phyloP scores from a whole-genome alignment of 2,797 vertebrate species.

The Heliangelus exortis region DNA sequence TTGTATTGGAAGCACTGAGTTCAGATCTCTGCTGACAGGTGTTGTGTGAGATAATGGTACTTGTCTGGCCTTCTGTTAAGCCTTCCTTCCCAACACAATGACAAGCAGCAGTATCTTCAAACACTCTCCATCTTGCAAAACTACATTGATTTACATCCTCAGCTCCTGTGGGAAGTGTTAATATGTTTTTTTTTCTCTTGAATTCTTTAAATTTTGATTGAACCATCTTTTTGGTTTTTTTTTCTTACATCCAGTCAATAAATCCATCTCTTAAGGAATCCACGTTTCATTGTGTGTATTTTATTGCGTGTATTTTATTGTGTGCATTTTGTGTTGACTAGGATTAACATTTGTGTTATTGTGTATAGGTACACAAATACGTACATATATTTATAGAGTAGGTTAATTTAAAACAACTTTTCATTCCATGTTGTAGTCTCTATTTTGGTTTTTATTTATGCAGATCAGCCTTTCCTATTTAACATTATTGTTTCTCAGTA shows the following conservation, averaged over 20 bases:
- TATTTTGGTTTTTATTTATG: neutral
- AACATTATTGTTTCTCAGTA: slow-evolving; percentile 3
- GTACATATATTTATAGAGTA: slow-evolving; percentile 56
- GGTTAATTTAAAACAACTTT: neutral
- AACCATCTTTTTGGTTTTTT: neutral
- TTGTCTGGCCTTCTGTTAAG: neutral
- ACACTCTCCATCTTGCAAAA: neutral
- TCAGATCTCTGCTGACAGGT: neutral
- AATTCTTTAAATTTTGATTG: neutral
- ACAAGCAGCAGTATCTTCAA: neutral
- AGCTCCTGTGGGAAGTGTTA: neutral
- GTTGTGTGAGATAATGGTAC: neutral
- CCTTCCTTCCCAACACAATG: neutral
- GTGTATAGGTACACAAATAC: neutral
- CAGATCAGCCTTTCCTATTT: slow-evolving; percentile 26
- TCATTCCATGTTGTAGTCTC: neutral
- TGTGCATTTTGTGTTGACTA: neutral
- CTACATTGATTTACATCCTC: neutral
- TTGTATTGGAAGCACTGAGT: neutral
- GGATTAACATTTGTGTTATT: neutral
- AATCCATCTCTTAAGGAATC: neutral
- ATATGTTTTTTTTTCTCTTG: neutral
- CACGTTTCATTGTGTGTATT: neutral
- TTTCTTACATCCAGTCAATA: neutral
- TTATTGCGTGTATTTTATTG: neutral